These are phyloP conservation scores for Nixonia krombeini DNA, from an alignment of 1,140 invertebrate species.

Conservation along the genomic window DNA sequence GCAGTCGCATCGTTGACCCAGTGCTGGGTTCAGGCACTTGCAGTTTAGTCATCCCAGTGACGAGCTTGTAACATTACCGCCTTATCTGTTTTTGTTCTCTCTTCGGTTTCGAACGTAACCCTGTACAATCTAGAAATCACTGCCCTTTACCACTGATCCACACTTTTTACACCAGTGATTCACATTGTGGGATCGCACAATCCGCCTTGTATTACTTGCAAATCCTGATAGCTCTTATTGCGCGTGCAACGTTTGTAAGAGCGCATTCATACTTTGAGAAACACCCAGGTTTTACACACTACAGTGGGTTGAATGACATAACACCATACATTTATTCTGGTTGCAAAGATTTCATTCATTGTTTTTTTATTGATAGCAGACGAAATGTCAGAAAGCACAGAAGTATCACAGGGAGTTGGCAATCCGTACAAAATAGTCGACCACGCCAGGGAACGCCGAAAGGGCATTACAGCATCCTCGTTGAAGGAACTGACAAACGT, in stretches of 20 bases:
- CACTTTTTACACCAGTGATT: constrained; percentile 7
- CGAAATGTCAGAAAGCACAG: constrained; percentile 54
- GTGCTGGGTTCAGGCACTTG: constrained; percentile 64
- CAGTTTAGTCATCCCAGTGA: constrained; percentile 54
- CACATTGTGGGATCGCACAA: neutral
- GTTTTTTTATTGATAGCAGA: neutral
- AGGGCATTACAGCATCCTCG: constrained; percentile 83
- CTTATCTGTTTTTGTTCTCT: constrained; percentile 16
- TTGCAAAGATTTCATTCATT: neutral
- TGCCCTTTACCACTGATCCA: constrained; percentile 28
- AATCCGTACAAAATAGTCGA: constrained; percentile 80
- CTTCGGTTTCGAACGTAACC: constrained; percentile 8
- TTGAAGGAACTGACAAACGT: constrained; percentile 80
- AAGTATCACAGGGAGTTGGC: constrained; percentile 50
- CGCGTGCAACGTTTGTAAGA: neutral
- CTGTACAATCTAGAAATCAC: constrained; percentile 29
- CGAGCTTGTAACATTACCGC: constrained; percentile 11
- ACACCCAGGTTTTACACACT: neutral
- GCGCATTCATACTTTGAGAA: neutral
- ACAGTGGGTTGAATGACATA: neutral
- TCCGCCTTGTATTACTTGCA: neutral
- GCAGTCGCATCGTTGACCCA: constrained; percentile 71
- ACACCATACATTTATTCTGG: too few relatives aligned
- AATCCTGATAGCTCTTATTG: neutral
- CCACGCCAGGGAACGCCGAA: constrained; percentile 81